phyloP scores from a whole-genome alignment of 2,113 vertebrate genomes.

The Callopanchax toddi region DNA sequence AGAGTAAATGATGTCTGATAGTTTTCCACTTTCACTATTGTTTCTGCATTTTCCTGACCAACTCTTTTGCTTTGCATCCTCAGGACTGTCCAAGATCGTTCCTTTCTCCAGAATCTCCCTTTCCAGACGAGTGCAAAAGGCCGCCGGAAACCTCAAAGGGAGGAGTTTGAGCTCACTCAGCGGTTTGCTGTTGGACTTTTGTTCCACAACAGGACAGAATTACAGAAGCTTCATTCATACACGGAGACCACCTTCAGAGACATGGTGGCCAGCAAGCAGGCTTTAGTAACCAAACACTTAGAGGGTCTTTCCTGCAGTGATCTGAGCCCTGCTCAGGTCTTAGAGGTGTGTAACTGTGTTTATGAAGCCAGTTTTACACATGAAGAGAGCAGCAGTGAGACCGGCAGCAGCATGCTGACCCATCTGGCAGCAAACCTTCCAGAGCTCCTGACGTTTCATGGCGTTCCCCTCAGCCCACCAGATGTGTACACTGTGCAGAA shows the following conservation, averaged over 20 bases:
- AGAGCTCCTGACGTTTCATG: constrained; percentile 80
- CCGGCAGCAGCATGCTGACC: constrained; percentile 52
- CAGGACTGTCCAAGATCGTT: constrained; percentile 79
- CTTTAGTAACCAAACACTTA: constrained; percentile 77
- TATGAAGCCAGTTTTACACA: constrained; percentile 74
- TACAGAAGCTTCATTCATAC: constrained; percentile 51
- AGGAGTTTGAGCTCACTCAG: constrained; percentile 85
- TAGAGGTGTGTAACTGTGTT: constrained; percentile 86
- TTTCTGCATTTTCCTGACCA: background rate
- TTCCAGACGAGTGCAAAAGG: constrained; percentile 69
- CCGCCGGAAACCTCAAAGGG: constrained; percentile 82
- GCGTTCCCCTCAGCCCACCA: constrained; percentile 78
- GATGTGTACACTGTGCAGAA: constrained; percentile 81
- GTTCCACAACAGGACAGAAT: constrained; percentile 71
- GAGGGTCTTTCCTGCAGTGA: constrained; percentile 69
- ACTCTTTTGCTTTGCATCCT: constrained; percentile 62
- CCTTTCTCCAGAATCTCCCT: constrained; percentile 76
- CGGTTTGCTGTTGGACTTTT: constrained; percentile 84
- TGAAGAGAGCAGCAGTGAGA: constrained; percentile 32
- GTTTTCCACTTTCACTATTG: background rate
- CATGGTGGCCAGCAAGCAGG: constrained; percentile 68
- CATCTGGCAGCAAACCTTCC: constrained; percentile 80
- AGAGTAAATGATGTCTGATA: too few species aligned
- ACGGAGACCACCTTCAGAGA: constrained; percentile 19
- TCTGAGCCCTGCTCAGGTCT: constrained; percentile 78